Evolutionary conservation across 53 echinoderm and acorn worm genomes (phyloP).

Genomic region (Actinopyga echinites): DNA sequence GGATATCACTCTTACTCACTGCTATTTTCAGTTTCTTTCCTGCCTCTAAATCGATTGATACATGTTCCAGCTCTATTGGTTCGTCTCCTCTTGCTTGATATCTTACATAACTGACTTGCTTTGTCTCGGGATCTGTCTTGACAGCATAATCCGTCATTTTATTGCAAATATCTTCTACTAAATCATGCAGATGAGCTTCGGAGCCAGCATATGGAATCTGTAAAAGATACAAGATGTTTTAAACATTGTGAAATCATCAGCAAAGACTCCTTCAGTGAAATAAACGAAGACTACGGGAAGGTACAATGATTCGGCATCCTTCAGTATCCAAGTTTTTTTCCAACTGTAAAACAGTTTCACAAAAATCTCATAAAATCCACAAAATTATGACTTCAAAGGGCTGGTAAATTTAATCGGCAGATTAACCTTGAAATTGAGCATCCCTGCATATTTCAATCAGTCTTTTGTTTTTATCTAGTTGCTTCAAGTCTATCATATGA

Average conservation of each 20-base stretch:
- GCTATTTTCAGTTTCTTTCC: constrained; percentile 73
- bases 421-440: too few species aligned
- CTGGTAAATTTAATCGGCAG: too few species aligned
- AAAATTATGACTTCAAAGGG: too few species aligned
- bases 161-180: constrained; percentile 78
- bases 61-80: constrained; percentile 63
- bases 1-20: constrained; percentile 51
- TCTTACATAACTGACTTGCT: constrained; percentile 61
- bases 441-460: too few species aligned
- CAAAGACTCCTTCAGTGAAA: too few species aligned
- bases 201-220: constrained; percentile 90
- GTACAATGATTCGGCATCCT: too few species aligned
- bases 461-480: too few species aligned
- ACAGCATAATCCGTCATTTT: constrained; percentile 86
- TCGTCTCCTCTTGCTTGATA: constrained; percentile 74
- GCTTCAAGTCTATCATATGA: too few species aligned
- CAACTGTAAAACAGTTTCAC: too few species aligned
- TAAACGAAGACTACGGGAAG: too few species aligned
- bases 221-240: background rate
- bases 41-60: constrained; percentile 57
- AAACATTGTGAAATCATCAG: background rate
- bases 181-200: constrained; percentile 77
- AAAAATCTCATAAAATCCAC: too few species aligned
- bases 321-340: too few species aligned
- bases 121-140: constrained; percentile 69